phyloP scores from a whole-genome alignment of 2,888 invertebrate genomes.

The Drosophila testacea region DNA sequence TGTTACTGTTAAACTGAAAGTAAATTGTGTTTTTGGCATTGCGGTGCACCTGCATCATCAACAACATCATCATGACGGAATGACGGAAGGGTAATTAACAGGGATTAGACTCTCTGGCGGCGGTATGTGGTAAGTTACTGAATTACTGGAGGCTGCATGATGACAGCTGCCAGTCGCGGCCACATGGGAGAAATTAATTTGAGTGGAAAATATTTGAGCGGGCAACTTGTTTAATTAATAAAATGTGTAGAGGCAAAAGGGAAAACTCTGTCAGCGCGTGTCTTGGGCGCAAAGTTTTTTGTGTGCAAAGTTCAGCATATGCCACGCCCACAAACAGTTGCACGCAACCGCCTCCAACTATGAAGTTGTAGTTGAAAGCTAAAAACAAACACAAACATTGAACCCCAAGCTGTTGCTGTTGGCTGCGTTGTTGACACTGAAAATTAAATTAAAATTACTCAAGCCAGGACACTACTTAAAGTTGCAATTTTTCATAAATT shows the following conservation, averaged over 20 bases:
- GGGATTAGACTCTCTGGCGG: constrained; percentile 1
- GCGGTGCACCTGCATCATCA: constrained; percentile 38
- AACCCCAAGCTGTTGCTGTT: background rate
- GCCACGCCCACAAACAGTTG: constrained; percentile 41
- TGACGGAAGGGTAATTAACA: constrained; percentile 56
- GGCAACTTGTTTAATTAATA: constrained; percentile 78
- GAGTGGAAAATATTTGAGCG: constrained; percentile 75
- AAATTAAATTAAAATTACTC: constrained; percentile 54
- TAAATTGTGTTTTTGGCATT: constrained; percentile 41
- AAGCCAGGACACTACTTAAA: constrained; percentile 39
- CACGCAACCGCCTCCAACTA: constrained; percentile 23
- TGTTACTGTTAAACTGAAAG: constrained; percentile 28
- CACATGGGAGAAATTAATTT: constrained; percentile 79
- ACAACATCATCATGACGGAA: constrained; percentile 27
- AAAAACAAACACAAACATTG: constrained; percentile 5
- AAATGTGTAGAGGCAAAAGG: constrained; percentile 54
- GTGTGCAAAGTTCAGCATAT: constrained; percentile 47
- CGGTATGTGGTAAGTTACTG: background rate
- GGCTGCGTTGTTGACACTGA: constrained; percentile 43
- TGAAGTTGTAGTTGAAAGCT: constrained; percentile 22
- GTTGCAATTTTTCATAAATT: constrained; percentile 35
- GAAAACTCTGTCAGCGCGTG: constrained; percentile 71
- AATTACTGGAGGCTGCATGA: constrained; percentile 8
- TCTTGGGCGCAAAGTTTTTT: constrained; percentile 64
- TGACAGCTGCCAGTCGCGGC: constrained; percentile 72